Percentiles rank a stretch among this genome's conserved stretches.
Conservation (phyloP, 1,140 invertebrate species). For the Trichonephila clavipes region DNA sequence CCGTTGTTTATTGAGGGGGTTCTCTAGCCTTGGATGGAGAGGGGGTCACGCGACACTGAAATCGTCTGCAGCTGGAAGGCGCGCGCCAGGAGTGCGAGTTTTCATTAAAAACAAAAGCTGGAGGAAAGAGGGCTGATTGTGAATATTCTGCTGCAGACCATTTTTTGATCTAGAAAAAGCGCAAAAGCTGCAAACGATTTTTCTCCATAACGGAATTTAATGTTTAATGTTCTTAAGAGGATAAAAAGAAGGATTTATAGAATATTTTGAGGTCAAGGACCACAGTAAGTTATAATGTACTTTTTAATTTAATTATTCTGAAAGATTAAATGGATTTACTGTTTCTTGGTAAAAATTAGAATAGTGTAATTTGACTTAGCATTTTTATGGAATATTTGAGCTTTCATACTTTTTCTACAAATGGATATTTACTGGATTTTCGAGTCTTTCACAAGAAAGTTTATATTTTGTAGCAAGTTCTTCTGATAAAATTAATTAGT, state of each 20-base stretch:
- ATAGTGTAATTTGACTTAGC: too few relatives aligned
- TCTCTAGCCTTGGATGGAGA: constrained; percentile 21
- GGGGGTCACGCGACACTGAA: constrained; percentile 8
- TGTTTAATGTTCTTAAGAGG: not conserved
- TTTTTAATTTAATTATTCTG: not conserved
- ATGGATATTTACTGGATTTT: too few relatives aligned
- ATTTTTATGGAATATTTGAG: too few relatives aligned
- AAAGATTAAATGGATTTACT: too few relatives aligned
- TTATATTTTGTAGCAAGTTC: too few relatives aligned
- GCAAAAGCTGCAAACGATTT: not conserved
- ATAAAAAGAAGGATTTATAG: not conserved
- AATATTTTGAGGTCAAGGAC: not conserved
- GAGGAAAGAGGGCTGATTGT: not conserved
- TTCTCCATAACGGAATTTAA: not conserved
- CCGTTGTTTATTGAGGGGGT: constrained; percentile 45
- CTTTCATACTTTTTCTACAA: too few relatives aligned
- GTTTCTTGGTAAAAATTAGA: too few relatives aligned
- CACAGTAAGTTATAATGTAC: not conserved
- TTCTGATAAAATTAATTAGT: too few relatives aligned
- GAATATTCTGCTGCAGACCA: too few relatives aligned
- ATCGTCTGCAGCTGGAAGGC: constrained; percentile 53
- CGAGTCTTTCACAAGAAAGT: too few relatives aligned
- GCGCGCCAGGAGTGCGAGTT: not conserved
- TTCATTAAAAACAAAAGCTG: constrained; percentile 1
- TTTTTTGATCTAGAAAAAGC: not conserved